Conservation (phyloP, 2,113 vertebrate genomes). For the Chloropsis hardwickii region DNA sequence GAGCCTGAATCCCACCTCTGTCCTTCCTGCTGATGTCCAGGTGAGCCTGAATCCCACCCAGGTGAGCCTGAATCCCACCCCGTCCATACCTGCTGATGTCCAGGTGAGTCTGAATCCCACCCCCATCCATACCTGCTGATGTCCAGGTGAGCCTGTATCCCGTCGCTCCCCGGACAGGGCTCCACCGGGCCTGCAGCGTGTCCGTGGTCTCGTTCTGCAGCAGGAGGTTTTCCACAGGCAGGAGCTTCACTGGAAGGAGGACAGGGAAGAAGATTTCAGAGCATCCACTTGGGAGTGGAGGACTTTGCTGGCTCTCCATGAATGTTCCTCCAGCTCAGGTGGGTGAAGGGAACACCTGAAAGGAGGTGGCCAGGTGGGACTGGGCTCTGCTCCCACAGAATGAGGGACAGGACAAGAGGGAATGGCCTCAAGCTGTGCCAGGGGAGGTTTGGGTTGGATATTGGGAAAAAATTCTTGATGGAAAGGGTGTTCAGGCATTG, state of each 20-base stretch:
- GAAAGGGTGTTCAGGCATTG: background rate
- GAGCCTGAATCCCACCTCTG: background rate
- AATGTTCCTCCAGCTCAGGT: background rate
- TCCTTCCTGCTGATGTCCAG: background rate
- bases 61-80: background rate
- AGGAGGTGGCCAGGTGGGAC: background rate
- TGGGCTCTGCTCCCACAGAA: accelerated
- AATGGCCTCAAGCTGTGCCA: background rate
- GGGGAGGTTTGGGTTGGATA: background rate
- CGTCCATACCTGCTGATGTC: background rate
- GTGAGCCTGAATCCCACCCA: background rate
- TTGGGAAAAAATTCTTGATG: background rate
- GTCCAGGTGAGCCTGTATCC: conserved; percentile 89
- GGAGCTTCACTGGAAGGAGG: conserved; percentile 78
- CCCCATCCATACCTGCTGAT: background rate
- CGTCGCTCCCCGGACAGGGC: conserved; percentile 77
- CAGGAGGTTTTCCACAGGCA: conserved; percentile 75
- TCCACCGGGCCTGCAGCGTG: conserved; percentile 82
- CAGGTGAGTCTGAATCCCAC: background rate
- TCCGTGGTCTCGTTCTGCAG: conserved; percentile 85
- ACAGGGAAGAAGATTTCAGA: background rate
- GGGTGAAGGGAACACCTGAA: background rate
- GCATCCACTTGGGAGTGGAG: background rate
- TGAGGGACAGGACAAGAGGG: background rate
- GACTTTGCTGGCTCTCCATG: background rate